Conservation (phyloP, 2,797 vertebrate genomes). For the Novumbra hubbsi region DNA sequence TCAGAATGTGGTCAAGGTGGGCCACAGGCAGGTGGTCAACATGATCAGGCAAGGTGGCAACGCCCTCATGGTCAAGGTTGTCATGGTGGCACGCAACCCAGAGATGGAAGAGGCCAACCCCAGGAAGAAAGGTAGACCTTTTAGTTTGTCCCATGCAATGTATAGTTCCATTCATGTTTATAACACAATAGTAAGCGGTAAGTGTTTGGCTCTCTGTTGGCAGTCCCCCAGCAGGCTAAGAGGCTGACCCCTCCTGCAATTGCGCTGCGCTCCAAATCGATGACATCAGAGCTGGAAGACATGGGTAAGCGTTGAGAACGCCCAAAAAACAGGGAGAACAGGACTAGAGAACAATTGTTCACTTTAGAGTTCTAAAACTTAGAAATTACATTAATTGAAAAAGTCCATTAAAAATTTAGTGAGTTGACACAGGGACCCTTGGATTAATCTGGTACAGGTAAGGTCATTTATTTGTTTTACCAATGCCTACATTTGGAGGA, state of each 20-base stretch:
- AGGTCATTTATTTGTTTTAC: conserved; percentile 17
- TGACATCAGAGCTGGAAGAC: conserved; percentile 95
- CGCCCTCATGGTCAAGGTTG: conserved; percentile 93
- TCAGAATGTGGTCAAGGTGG: conserved; percentile 92
- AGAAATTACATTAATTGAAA: conserved; percentile 18
- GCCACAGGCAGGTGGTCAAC: conserved; percentile 93
- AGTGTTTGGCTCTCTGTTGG: conserved; percentile 55
- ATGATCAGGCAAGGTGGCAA: conserved; percentile 95
- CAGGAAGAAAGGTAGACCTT: conserved; percentile 80
- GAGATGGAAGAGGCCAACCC: conserved; percentile 84
- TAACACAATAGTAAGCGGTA: conserved; percentile 54
- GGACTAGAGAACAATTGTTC: not conserved
- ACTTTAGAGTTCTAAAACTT: not conserved
- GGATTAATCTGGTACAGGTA: conserved; percentile 28
- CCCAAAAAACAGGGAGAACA: not conserved
- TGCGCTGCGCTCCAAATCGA: conserved; percentile 91
- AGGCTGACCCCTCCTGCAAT: conserved; percentile 91
- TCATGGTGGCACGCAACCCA: conserved; percentile 92
- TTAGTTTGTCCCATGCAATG: not conserved
- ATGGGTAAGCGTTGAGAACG: conserved; percentile 79
- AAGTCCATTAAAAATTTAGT: conserved; percentile 43
- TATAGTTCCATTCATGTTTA: not conserved
- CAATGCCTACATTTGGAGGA: conserved; percentile 6
- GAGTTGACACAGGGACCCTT: conserved; percentile 29
- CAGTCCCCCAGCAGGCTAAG: conserved; percentile 87